Conservation (phyloP, 2,113 vertebrate genomes). For the Plecturocebus donacophilus region DNA sequence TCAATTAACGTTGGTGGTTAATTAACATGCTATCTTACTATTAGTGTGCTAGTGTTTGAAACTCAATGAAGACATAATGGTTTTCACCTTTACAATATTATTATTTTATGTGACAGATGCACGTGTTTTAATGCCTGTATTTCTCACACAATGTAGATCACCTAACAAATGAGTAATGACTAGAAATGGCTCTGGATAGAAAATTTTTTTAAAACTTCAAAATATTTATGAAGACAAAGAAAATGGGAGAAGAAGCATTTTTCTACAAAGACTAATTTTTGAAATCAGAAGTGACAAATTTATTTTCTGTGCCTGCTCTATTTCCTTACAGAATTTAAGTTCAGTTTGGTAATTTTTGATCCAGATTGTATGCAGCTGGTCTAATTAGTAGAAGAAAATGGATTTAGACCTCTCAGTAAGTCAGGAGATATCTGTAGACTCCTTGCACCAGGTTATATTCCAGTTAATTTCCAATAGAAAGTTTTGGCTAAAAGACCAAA, state of each 20-base stretch:
- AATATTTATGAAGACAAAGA: constrained; percentile 14
- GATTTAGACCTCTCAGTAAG: not conserved
- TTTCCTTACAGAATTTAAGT: not conserved
- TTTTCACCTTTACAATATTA: not conserved
- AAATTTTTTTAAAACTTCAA: not conserved
- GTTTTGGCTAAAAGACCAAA: not conserved
- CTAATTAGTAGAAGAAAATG: not conserved
- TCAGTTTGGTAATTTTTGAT: not conserved
- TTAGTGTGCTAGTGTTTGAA: constrained; percentile 27
- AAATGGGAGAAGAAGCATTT: not conserved
- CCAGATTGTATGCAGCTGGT: not conserved
- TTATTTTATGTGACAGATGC: constrained; percentile 43
- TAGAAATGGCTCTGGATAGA: not conserved
- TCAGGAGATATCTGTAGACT: not conserved
- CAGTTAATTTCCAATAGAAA: not conserved
- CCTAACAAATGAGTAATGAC: not conserved
- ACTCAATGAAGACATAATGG: constrained; percentile 46
- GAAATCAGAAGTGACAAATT: too few species aligned
- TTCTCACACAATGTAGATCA: not conserved
- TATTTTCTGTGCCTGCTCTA: not conserved
- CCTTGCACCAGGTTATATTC: not conserved
- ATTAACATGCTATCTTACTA: constrained; percentile 12
- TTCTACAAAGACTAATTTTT: too few species aligned
- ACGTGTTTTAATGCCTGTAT: constrained; percentile 16
- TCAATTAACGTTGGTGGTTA: constrained; percentile 40